Evolutionary conservation across 2,797 vertebrate species (phyloP), one percentile per base, ranked within the genome.

Genomic region (Schizothorax lantsangensis): DNA sequence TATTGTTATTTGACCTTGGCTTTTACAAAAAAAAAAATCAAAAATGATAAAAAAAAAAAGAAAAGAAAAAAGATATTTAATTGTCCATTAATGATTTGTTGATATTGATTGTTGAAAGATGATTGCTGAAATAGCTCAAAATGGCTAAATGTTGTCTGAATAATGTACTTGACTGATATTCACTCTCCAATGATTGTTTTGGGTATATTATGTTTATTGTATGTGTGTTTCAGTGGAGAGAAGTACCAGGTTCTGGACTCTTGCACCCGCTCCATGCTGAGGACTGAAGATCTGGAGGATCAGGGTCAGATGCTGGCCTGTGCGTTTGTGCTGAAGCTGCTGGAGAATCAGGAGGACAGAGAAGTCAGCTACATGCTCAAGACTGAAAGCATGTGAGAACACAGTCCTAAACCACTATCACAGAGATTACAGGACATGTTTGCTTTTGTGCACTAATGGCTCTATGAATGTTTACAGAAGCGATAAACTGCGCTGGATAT

Each of bases 401-500:
- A 7, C 66, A 77, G 64, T 10, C 15, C 79, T 57, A 2, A 59
- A 10, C 26, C 33, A 14, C 26, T 75, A 84, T 15, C 17, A 43
- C 17, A 36, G 0, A 72, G 14, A 74, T 52, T 19, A 26, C 30
- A 17, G 26, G 0, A 30, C 19, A 9, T 26, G 1, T 43, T 59
- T 83, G 9, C 9, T 10, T 10, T 59, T 79, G 19, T 82, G 38
- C 8, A 30, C 26, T 78, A 40, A 83, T 73, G 33, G 23, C 12
- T 5, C 21, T 57, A 21, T 86, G 77, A 75, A 52, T 74, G 21
- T 52, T 86, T 52, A 72, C 89, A 99, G 98, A 96, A 99, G 97
- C 0, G 98, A 99, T 89, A 99, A 99, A 93, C 97, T 97, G 59
- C 97, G 98, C 36, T 99, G 98, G 98, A 97, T 97, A 91, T 98